Base-by-base conservation (phyloP, 2,113 vertebrate species). In the Cervus canadensis region DNA sequence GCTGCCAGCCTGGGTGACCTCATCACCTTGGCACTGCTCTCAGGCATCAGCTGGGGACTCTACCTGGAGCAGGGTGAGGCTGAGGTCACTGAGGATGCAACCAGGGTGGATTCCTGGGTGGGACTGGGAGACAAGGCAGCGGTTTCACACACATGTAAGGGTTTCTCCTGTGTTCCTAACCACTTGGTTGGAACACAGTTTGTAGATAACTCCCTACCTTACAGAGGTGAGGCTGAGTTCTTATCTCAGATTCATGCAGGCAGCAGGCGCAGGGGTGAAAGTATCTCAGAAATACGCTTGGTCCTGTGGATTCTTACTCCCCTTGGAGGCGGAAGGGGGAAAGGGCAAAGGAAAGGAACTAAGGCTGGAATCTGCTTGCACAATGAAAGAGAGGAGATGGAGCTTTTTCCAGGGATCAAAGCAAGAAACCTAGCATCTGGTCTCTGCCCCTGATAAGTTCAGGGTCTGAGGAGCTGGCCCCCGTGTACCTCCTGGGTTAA, bases 1-100 rank as follows among this genome's bases (percentile, higher is more conserved):
- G 99, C 99, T 57, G 99, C 99, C 92, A 99, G 99, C 97, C 99
- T 99, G 83, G 99, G 99, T 21, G 99, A 99, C 98, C 99, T 99
- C 96, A 99, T 99, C 98, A 99, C 99, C 7, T 98, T 99, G 98
- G 99, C 99, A 0, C 98, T 99, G 97, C 99, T 99, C 52, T 99
- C 99, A 6, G 99, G 99, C 98, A 99, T 99, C 98, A 99, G 99
- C 95, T 99, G 99, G 62, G 99, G 99, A 90, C 99, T 99, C 52
- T 99, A 99, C 98, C 99, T 99, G 97, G 99, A 99, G 97, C 98
- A 99, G 90, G 99, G 99, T 99, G 98, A 99, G 98, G 23, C 97
- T 93, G 57, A 86, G 33, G 82, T 89, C 83, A 56, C 59, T 28
- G 7, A 81, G 43, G 78, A 30, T n/a, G 84, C 78, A 71, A 56